phyloP scores from a whole-genome alignment of 2,888 invertebrate species.

The Trichogramma dendrolimi region DNA sequence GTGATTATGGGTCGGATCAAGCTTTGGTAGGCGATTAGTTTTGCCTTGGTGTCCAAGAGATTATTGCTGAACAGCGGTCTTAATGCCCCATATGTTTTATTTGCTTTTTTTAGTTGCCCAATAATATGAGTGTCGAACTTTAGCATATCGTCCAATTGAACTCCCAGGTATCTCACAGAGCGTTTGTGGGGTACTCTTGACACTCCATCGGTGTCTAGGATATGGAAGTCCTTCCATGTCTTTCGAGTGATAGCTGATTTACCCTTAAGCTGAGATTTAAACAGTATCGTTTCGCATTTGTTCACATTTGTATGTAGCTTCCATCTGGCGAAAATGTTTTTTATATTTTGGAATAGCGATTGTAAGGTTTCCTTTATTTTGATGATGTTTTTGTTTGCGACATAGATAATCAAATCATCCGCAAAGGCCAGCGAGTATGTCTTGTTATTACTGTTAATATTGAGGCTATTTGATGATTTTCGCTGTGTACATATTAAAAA shows the following conservation, averaged over 20 bases:
- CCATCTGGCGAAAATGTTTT: conserved; percentile 13
- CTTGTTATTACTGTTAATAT: conserved; percentile 4
- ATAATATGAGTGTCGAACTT: conserved; percentile 21
- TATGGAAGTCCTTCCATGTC: conserved; percentile 4
- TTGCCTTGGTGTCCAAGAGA: conserved; percentile 15
- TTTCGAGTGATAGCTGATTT: neutral
- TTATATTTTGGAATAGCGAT: conserved; percentile 11
- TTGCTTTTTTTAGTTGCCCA: conserved; percentile 27
- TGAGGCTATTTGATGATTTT: conserved; percentile 20
- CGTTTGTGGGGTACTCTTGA: conserved; percentile 16
- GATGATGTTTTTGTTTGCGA: neutral
- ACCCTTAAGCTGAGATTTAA: neutral
- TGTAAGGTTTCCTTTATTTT: conserved; percentile 9
- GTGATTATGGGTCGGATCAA: conserved; percentile 28
- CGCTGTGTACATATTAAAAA: conserved; percentile 29
- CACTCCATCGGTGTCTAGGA: neutral
- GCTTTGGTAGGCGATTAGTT: conserved; percentile 21
- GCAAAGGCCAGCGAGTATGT: conserved; percentile 8
- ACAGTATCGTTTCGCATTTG: conserved; percentile 23
- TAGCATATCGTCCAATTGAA: conserved; percentile 25
- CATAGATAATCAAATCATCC: conserved; percentile 17
- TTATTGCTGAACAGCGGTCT: conserved; percentile 26
- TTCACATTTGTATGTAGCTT: conserved; percentile 13
- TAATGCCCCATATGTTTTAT: conserved; percentile 21
- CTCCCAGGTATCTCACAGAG: conserved; percentile 29